phyloP scores from a whole-genome alignment of 1,140 invertebrate species.

The Oncopeltus fasciatus region DNA sequence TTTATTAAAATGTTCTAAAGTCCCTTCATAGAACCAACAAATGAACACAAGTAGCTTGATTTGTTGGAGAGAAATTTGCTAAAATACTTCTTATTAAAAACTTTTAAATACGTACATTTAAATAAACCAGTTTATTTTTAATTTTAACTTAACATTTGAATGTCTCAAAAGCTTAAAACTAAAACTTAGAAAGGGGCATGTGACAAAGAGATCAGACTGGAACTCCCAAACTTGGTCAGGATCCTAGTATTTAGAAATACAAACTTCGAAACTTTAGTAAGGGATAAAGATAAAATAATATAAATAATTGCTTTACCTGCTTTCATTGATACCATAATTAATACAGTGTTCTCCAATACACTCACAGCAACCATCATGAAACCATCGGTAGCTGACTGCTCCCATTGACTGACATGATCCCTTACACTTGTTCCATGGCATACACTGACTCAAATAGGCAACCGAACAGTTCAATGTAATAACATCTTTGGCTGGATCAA shows the following conservation, averaged over 20 bases:
- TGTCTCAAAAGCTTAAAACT: background rate
- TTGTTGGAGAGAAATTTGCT: too few relatives aligned
- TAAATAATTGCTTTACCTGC: constrained; percentile 33
- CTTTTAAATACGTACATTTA: too few relatives aligned
- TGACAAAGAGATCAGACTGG: background rate
- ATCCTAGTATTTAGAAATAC: background rate
- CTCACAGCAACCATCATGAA: constrained; percentile 90
- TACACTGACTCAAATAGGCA: constrained; percentile 79
- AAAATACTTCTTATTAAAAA: too few relatives aligned
- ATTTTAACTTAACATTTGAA: background rate
- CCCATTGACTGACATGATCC: constrained; percentile 63
- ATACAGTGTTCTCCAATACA: constrained; percentile 80
- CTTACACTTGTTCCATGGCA: constrained; percentile 76
- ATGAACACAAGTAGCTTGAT: too few relatives aligned
- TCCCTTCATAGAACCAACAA: too few relatives aligned
- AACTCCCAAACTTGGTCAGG: background rate
- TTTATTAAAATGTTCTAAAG: too few relatives aligned
- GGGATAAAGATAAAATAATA: background rate
- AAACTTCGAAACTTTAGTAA: background rate
- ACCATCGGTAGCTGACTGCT: constrained; percentile 67
- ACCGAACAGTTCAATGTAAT: constrained; percentile 79
- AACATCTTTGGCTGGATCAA: constrained; percentile 42
- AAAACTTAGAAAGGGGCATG: background rate
- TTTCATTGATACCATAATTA: constrained; percentile 84
- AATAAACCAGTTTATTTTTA: background rate